phyloP scores from a whole-genome alignment of 2,888 invertebrate genomes.

The Macaria notata region DNA sequence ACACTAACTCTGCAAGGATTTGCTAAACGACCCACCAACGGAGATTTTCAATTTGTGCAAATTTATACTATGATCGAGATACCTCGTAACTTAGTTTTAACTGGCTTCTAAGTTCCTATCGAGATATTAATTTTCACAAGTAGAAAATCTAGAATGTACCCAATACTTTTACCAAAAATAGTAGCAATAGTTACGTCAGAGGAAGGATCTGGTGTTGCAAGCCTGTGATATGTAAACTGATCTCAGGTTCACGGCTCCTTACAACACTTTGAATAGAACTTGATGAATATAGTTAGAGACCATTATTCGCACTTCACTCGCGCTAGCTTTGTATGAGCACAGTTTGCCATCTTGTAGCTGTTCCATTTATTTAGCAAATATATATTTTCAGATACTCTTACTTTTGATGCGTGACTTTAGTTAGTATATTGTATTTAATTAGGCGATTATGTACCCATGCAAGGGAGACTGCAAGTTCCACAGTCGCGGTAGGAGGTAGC shows the following conservation, averaged over 20 bases:
- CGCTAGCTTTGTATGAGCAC: conserved; percentile 19
- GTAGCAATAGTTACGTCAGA: conserved; percentile 16
- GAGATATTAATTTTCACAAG: conserved; percentile 3
- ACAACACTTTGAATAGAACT: not conserved
- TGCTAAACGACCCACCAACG: conserved; percentile 17
- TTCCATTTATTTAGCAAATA: conserved; percentile 14
- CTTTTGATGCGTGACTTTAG: conserved; percentile 22
- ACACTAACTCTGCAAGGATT: conserved; percentile 12
- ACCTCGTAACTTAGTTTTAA: conserved; percentile 3
- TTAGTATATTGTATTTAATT: conserved; percentile 18
- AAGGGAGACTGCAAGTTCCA: conserved; percentile 38
- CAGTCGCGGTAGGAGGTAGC: conserved; percentile 34
- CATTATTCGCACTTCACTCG: conserved; percentile 21
- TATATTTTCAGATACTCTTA: conserved; percentile 29
- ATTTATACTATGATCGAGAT: not conserved
- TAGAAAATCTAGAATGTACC: conserved; percentile 9
- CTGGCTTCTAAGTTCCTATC: not conserved
- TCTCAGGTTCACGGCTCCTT: conserved; percentile 32
- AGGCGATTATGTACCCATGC: conserved; percentile 24
- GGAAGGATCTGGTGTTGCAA: conserved; percentile 23
- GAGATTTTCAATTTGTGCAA: conserved; percentile 9
- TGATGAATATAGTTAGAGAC: not conserved
- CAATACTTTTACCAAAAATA: conserved; percentile 17
- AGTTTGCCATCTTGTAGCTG: conserved; percentile 14
- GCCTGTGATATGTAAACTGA: conserved; percentile 35